These are phyloP conservation scores for Luffia ferchaultella DNA, from an alignment of 2,888 invertebrate species.

Conservation along the genomic window DNA sequence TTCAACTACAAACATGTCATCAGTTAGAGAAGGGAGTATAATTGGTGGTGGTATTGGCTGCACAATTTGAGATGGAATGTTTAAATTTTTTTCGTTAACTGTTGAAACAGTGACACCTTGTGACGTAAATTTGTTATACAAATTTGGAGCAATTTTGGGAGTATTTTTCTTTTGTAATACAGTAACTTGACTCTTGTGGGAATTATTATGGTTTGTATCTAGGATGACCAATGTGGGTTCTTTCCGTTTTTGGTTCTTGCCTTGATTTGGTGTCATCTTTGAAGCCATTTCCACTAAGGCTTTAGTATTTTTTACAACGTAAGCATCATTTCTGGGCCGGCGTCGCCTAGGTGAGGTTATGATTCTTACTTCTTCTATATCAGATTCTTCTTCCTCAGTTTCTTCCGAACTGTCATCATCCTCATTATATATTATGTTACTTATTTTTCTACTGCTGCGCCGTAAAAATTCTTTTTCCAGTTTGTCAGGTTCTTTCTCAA, in stretches of 20 bases:
- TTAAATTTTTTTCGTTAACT: neutral
- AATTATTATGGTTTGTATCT: neutral
- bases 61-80: neutral
- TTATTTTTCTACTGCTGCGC: neutral
- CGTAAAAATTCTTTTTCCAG: neutral
- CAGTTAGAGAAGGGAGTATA: conserved; percentile 79
- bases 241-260: neutral
- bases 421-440: neutral
- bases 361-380: too few species aligned
- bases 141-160: neutral
- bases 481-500: neutral
- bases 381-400: neutral
- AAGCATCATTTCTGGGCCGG: neutral
- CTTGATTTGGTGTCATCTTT: neutral
- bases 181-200: neutral
- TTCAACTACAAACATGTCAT: conserved; percentile 93
- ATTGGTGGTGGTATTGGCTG: conserved; percentile 43
- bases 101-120: neutral
- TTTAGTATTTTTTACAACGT: neutral
- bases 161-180: neutral
- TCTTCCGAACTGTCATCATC: neutral
- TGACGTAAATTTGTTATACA: neutral
- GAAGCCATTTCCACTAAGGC: neutral
- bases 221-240: neutral
- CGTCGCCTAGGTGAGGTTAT: neutral